Evolutionary conservation across 2,113 vertebrate species (phyloP).

Genomic region (Siniperca knerii): DNA sequence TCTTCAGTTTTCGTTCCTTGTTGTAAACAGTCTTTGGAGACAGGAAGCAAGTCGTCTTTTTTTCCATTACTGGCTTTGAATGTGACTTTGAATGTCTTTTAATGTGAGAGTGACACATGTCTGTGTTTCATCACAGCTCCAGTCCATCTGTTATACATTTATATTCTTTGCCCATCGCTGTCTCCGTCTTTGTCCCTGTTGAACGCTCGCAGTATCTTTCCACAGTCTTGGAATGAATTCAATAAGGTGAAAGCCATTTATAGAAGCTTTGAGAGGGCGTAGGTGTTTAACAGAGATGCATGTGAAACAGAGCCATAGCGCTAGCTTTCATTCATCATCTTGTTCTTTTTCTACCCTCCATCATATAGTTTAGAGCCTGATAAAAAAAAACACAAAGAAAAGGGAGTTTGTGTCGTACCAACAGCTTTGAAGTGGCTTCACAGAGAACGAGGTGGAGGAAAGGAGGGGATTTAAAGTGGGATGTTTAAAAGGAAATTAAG

Average conservation of each 20-base stretch:
- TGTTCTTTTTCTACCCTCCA: not conserved
- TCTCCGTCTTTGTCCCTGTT: constrained; percentile 28
- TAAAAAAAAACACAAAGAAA: constrained; percentile 14
- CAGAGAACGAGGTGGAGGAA: constrained; percentile 55
- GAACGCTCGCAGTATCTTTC: constrained; percentile 43
- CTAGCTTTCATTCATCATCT: constrained; percentile 40
- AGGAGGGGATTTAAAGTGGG: constrained; percentile 53
- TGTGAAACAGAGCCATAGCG: constrained; percentile 23
- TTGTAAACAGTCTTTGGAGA: constrained; percentile 77
- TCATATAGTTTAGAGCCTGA: constrained; percentile 36
- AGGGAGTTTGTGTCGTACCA: constrained; percentile 79
- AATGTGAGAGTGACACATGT: constrained; percentile 48
- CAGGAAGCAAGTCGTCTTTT: constrained; percentile 56
- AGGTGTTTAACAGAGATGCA: constrained; percentile 39
- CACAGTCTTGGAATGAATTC: constrained; percentile 49
- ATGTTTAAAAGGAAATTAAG: constrained; percentile 50
- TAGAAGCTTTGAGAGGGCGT: constrained; percentile 49
- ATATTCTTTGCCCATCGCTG: constrained; percentile 30
- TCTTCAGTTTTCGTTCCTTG: constrained; percentile 48
- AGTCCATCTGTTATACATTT: constrained; percentile 44
- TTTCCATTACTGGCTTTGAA: constrained; percentile 42
- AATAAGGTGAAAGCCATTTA: constrained; percentile 46
- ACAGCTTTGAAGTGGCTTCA: constrained; percentile 71
- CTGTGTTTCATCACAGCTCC: constrained; percentile 54
- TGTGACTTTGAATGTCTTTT: constrained; percentile 58